Evolutionary conservation across 2,797 vertebrate genomes (phyloP).

Genomic region (Thalassophryne amazonica): DNA sequence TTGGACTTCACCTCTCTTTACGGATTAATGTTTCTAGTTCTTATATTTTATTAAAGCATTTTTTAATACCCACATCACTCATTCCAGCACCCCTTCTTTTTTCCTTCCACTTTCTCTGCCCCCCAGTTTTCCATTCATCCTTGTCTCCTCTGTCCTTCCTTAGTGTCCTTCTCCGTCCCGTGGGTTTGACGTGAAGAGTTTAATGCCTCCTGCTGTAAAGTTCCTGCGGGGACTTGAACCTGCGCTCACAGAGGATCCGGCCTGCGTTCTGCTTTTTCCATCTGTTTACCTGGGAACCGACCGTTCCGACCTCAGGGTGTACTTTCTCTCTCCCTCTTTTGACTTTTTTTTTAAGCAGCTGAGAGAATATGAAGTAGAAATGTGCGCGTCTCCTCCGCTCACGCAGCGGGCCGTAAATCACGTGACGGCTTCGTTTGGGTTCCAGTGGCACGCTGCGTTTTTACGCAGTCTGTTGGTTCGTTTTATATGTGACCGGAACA

Average conservation of each 20-base stretch:
- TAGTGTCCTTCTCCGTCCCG: not conserved
- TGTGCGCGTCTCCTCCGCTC: slow-evolving; percentile 1
- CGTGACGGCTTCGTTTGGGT: no score
- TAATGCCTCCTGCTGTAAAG: not conserved
- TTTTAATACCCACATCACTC: not conserved
- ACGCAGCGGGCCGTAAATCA: slow-evolving; percentile 17
- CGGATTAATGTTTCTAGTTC: no score
- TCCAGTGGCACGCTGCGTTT: no score
- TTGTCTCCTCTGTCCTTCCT: not conserved
- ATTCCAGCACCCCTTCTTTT: not conserved
- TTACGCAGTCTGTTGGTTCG: no score
- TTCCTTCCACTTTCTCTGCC: not conserved
- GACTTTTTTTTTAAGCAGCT: not conserved
- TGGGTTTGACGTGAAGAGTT: slow-evolving; percentile 25
- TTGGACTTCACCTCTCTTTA: no score
- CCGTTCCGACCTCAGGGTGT: slow-evolving; percentile 18
- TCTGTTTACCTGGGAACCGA: slow-evolving; percentile 50
- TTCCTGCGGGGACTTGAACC: not conserved
- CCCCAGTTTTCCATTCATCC: not conserved
- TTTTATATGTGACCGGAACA: no score
- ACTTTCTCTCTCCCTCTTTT: slow-evolving; percentile 23
- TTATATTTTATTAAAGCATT: not conserved
- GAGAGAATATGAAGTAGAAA: slow-evolving; percentile 26
- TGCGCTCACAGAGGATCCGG: not conserved
- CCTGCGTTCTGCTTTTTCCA: slow-evolving; percentile 32